Evolutionary conservation across 2,888 invertebrate species (phyloP), one percentile per base, ranked within the genome.

Genomic region (Thereva unica): DNA sequence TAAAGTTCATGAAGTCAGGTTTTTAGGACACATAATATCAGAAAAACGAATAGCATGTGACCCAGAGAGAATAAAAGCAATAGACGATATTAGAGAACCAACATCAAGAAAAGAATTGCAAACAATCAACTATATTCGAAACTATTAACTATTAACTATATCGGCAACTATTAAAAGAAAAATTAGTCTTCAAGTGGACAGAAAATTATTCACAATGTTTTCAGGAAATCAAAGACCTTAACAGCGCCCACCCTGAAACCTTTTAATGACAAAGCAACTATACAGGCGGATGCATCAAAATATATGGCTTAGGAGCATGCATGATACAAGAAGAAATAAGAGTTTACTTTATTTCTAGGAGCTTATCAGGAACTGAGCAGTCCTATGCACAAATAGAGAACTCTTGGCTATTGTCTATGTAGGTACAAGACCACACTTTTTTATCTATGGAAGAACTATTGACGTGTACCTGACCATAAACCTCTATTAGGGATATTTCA

Each of bases 391-490:
- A n/a, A n/a, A n/a, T n/a, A n/a, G n/a, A n/a, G n/a, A n/a, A n/a
- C n/a, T n/a, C n/a, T n/a, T n/a, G n/a, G n/a, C n/a, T n/a, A n/a
- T n/a, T n/a, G n/a, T n/a, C n/a, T n/a, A n/a, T n/a, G n/a, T n/a
- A n/a, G n/a, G n/a, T n/a, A n/a, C n/a, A n/a, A n/a, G n/a, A n/a
- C n/a, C n/a, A n/a, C n/a, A n/a, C n/a, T n/a, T n/a, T n/a, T n/a
- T n/a, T n/a, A n/a, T n/a, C n/a, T n/a, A n/a, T n/a, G n/a, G n/a
- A 12, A 12, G 66, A 63, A 34, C 40, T 70, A 8, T 9, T 71
- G 4, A 75, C 72, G 71, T 70, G 71, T 49, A 75, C 74, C 67
- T 72, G 35, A 68, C 66, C 34, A 65, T 73, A 49, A 73, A 73
- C 41, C 71, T 0, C 23, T 69, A 71, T 71, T 34, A 71, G 70